Evolutionary conservation across 2,113 vertebrate genomes (phyloP).

Genomic region (Pygoscelis adeliae): DNA sequence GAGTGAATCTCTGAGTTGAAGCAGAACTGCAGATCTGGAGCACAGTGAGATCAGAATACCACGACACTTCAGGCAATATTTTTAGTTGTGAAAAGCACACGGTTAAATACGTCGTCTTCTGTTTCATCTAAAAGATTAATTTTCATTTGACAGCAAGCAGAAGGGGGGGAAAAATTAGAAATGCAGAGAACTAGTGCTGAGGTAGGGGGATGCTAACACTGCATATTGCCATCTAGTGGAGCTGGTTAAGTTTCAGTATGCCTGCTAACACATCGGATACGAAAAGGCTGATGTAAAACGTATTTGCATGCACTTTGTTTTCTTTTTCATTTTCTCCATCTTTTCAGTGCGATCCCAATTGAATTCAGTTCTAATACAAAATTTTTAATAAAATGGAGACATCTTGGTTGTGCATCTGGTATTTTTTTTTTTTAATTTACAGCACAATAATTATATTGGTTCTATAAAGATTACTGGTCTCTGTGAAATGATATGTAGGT

Average conservation of each 20-base stretch:
- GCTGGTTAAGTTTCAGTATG: not conserved
- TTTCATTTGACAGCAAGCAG: not conserved
- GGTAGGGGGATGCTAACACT: not conserved
- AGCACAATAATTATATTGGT: not conserved
- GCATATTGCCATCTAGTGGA: not conserved
- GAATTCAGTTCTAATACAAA: not conserved
- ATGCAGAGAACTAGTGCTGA: not conserved
- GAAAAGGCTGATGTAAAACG: not conserved
- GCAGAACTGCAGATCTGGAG: not conserved
- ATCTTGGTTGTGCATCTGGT: not conserved
- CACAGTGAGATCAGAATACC: not conserved
- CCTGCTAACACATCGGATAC: accelerated
- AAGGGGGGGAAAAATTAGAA: not conserved
- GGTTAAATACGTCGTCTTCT: not conserved
- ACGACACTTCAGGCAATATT: accelerated
- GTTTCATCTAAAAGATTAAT: not conserved
- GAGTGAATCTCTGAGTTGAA: not conserved
- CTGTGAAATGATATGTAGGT: not conserved
- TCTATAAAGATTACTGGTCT: not conserved
- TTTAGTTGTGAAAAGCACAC: not conserved
- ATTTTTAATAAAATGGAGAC: not conserved
- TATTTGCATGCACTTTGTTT: accelerated
- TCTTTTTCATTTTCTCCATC: not conserved
- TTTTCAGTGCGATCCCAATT: not conserved
- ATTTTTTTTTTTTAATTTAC: not conserved